Evolutionary conservation across 2,113 vertebrate species (phyloP).

Genomic region (Chionis minor): DNA sequence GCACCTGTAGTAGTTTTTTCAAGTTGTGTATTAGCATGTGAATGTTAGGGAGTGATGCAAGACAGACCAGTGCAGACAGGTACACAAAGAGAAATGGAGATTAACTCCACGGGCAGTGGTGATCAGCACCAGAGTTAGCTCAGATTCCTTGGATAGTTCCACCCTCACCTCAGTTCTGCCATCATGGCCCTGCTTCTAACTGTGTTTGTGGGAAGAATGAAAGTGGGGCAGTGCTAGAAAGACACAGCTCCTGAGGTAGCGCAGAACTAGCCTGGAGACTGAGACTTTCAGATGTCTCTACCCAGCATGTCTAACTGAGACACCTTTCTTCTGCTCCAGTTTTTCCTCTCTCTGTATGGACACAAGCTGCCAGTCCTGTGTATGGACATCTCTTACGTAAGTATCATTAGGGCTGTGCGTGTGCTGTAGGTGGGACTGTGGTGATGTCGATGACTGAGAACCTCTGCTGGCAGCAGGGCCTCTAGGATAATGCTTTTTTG

Average conservation of each 20-base stretch:
- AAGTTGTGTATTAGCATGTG: background rate
- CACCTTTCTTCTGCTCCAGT: conserved; percentile 73
- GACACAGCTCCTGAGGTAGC: background rate
- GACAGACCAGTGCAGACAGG: background rate
- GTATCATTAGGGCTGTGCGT: conserved; percentile 53
- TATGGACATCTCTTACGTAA: conserved; percentile 95
- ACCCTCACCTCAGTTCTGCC: background rate
- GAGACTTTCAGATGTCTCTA: background rate
- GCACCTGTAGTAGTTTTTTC: background rate
- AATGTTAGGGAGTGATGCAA: background rate
- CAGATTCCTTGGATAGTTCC: background rate
- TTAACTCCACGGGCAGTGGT: background rate
- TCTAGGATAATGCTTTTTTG: background rate
- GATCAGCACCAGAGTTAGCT: background rate
- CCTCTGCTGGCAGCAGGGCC: background rate
- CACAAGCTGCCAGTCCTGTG: conserved; percentile 97
- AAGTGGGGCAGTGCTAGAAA: background rate
- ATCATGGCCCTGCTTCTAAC: background rate
- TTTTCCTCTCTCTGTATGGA: conserved; percentile 96
- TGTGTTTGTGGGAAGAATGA: background rate
- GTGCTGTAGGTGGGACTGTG: background rate
- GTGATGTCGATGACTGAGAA: background rate
- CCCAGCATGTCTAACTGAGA: background rate
- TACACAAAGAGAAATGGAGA: background rate
- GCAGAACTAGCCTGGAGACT: background rate